Percentiles rank a stretch among this genome's conserved stretches.
phyloP scores from a whole-genome alignment of 2,797 vertebrate species.

The Tympanoctomys barrerae region DNA sequence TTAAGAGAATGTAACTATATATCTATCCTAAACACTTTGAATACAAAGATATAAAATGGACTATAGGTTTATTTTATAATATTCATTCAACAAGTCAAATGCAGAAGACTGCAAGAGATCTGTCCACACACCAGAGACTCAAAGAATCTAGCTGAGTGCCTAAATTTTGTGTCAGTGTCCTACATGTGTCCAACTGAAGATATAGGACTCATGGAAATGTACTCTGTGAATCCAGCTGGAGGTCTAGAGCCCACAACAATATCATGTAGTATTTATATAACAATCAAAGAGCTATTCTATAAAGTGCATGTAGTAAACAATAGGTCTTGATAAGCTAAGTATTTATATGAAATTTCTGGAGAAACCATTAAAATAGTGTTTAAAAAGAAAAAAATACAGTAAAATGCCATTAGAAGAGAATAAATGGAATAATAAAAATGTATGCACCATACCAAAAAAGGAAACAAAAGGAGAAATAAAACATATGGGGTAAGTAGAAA shows the following conservation, averaged over 20 bases:
- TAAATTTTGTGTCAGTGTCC: neutral
- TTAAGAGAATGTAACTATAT: no score
- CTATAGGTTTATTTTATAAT: neutral
- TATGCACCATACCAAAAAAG: neutral
- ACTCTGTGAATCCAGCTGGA: neutral
- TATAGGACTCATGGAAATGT: no score
- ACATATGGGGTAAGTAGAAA: neutral
- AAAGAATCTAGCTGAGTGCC: neutral
- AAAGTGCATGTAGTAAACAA: neutral
- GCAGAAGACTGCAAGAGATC: neutral
- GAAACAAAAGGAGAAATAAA: neutral
- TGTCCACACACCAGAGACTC: neutral
- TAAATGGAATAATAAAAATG: constrained; percentile 13
- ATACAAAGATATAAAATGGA: no score
- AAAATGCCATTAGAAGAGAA: neutral
- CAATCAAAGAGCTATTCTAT: neutral
- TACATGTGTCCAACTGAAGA: no score
- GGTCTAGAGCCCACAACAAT: neutral
- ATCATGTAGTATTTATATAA: neutral
- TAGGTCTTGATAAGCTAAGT: neutral
- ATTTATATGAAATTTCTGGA: neutral
- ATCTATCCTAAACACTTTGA: no score
- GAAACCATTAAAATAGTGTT: neutral
- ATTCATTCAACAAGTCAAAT: neutral
- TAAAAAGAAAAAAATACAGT: neutral